Evolutionary conservation across 2,113 vertebrate species (phyloP), one percentile per base, ranked within the genome.

Genomic region (Aramus guarauna): DNA sequence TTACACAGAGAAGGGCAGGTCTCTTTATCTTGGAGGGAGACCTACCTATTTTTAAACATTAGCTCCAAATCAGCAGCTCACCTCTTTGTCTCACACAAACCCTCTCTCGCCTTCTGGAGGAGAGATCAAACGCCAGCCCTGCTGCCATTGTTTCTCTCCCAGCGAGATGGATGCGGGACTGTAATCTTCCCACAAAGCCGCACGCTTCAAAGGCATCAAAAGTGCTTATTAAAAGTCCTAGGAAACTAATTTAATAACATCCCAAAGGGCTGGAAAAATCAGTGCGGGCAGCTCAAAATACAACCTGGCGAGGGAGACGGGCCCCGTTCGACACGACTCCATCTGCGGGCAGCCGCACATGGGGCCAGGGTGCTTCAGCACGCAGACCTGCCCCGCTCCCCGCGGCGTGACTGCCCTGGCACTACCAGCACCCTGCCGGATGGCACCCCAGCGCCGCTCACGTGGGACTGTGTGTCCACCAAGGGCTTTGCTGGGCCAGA

Each of bases 1-100:
- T 96, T 94, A 96, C 94, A 97, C 85, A 94, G 94, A 96, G 93
- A 88, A 97, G 97, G 96, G 94, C 96, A 97, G 91, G 85, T 93
- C 92, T 96, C 97, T 97, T 97, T 96, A 95, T 97, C 97, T 97
- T 97, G 96, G 96, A 97, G 97, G 97, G 98, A 98, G 97, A 98
- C 96, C 97, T 98, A 95, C 96, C 97, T 98, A 98, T 98, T 97
- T 97, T 97, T 95, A 95, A 97, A 97, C 92, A 95, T 96, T 92
- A 94, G 97, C 92, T 97, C 90, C 88, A 94, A 97, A 92, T 87
- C 92, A 96, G 92, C 88, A 69, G 90, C 76, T 95, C 96, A 92
- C 90, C 94, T 95, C 96, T 97, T 97, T 96, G 95, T 95, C 94
- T 97, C 96, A 87, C 85, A 86, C 84, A 96, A 92, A 83, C 86